Evolutionary conservation across 1,140 invertebrate genomes (phyloP), one percentile per base, ranked within the genome.

Genomic region (Drosophila yakuba): DNA sequence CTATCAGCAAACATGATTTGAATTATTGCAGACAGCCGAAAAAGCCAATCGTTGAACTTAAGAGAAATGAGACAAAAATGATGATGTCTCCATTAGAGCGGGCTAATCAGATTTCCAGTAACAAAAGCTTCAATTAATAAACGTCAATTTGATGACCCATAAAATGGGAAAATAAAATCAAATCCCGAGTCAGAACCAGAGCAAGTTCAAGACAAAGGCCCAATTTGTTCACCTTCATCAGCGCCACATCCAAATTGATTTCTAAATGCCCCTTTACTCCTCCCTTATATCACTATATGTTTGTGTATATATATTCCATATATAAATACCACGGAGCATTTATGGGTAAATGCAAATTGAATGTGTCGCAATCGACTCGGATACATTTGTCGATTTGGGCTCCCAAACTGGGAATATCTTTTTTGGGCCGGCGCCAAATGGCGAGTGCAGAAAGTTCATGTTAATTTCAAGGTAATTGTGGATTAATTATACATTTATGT

Each of bases 381-480:
- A 78, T 47, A 74, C 63, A 71, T 69, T 76, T 28, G 45, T 44
- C 50, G n/a, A 56, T 57, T 75, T 41, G 45, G 20, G 17, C 48
- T 6, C 23, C 58, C 58, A 14, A 50, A 57, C 44, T 63, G 71
- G 72, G 25, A 20, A 47, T 41, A 35, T 20, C 43, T 12, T 23
- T 73, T 80, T 80, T 80, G 77, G 67, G 38, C 51, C 43, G 78
- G 74, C 81, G 77, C 81, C 73, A 64, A 85, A 47, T 59, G 68
- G 17, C 36, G 59, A 57, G 41, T 61, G 74, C 82, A 58, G 58
- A 82, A 82, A 88, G 51, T 44, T 38, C 55, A 86, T 86, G 83
- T 73, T 83, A 89, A 86, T 86, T 79, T 72, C 61, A 83, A 86
- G 78, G 74, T 79, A 86, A 88, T 86, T 85, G 88, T 68, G 63